Evolutionary conservation across 2,113 vertebrate species (phyloP).

Genomic region (Actenoides lindsayi): DNA sequence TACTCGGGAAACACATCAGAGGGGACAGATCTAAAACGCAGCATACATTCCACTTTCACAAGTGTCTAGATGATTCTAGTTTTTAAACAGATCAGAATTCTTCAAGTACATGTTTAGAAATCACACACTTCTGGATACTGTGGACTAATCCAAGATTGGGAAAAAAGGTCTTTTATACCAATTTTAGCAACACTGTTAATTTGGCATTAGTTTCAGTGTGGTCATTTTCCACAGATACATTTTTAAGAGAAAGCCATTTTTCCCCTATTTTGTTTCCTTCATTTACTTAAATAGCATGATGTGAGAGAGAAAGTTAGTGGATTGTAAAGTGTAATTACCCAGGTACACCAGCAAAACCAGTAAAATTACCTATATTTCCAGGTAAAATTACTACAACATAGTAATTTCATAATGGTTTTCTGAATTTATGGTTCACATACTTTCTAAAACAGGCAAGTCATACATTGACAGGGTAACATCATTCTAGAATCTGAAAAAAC

Average conservation of each 20-base stretch:
- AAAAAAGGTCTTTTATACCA: not conserved
- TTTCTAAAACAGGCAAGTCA: not conserved
- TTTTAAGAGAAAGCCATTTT: not conserved
- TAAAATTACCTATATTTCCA: not conserved
- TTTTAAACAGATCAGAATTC: not conserved
- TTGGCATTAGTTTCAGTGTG: not conserved
- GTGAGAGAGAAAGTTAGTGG: not conserved
- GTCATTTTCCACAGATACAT: not conserved
- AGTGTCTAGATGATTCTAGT: not conserved
- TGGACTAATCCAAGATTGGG: not conserved
- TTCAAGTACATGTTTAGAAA: not conserved
- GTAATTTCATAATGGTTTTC: not conserved
- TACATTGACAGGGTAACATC: not conserved
- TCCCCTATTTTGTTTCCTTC: not conserved
- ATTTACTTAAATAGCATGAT: not conserved
- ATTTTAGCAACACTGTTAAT: not conserved
- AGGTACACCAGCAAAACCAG: not conserved
- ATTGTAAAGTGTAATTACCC: not conserved
- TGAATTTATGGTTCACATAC: not conserved
- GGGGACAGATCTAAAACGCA: not conserved
- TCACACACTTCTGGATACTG: not conserved
- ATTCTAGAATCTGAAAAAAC: not conserved
- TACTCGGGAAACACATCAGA: not conserved
- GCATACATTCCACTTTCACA: not conserved
- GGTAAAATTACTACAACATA: not conserved